Conservation (phyloP, 2,113 vertebrate species). For the Orcinus orca region DNA sequence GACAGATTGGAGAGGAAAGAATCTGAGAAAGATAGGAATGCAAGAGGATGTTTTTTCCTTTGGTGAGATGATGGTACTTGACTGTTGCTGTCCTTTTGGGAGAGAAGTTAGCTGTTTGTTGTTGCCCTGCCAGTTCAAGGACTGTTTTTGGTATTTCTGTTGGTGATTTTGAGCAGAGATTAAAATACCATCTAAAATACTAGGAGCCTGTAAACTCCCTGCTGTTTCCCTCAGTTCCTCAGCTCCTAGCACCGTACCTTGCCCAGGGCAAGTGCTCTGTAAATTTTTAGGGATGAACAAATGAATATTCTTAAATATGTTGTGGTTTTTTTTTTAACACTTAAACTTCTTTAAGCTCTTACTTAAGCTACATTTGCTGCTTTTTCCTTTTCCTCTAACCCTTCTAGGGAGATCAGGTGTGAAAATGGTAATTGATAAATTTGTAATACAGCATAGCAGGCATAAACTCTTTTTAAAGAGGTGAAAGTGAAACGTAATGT, state of each 20-base stretch:
- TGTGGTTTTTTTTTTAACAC: too few species aligned
- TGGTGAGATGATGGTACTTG: too few species aligned
- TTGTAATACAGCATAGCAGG: background rate
- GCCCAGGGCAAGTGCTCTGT: background rate
- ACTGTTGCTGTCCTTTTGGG: too few species aligned
- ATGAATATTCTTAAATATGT: background rate
- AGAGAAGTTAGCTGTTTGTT: background rate
- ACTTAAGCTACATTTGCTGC: background rate
- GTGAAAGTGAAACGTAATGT: background rate
- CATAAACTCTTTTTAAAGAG: background rate
- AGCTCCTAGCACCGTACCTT: accelerated
- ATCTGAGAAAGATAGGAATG: background rate
- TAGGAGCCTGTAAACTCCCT: accelerated
- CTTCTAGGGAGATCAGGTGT: background rate
- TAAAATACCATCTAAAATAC: accelerated
- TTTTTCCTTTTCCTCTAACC: background rate
- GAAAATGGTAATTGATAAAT: background rate
- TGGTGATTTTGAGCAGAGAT: background rate
- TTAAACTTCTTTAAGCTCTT: background rate
- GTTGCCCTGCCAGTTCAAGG: background rate
- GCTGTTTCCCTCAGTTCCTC: accelerated
- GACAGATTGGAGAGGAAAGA: background rate
- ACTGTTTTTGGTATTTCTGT: accelerated
- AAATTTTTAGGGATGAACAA: background rate
- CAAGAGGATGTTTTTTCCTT: background rate